A percentile compares a stretch with the other conserved stretches of the same genome.
phyloP scores from a whole-genome alignment of 2,797 vertebrate species.

The Myotis findleyi region DNA sequence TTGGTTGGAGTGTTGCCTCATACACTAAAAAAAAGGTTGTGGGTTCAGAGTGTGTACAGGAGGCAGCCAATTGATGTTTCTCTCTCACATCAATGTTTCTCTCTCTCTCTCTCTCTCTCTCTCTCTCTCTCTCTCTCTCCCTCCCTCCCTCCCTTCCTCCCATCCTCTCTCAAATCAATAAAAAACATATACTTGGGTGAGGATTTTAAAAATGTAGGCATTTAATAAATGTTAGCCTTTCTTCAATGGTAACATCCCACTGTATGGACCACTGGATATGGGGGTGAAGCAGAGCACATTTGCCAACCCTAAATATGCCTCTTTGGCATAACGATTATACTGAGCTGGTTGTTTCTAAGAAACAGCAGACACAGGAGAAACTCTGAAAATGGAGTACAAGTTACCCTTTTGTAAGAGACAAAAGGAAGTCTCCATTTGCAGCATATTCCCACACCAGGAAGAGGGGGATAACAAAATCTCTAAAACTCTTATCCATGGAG shows the following conservation, averaged over 20 bases:
- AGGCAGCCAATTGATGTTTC: neutral
- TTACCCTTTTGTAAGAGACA: neutral
- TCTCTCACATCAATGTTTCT: neutral
- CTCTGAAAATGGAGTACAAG: neutral
- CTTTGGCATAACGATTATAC: neutral
- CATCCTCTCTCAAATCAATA: neutral
- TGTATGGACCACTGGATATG: fast-evolving
- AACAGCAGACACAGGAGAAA: neutral
- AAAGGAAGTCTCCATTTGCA: too few species aligned
- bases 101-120: neutral
- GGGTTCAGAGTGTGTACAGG: neutral
- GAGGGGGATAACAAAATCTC: neutral
- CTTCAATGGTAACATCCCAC: neutral
- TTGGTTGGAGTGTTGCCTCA: neutral
- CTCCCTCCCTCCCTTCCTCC: neutral
- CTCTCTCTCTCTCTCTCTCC: neutral
- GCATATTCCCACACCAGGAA: neutral
- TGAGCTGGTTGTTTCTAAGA: neutral
- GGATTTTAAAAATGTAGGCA: neutral
- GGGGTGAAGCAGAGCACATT: neutral
- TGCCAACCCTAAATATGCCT: neutral
- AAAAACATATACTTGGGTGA: neutral
- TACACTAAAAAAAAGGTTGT: neutral
- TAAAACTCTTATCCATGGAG: neutral
- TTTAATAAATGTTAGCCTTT: neutral